These are phyloP conservation scores for Limenitis arthemis DNA, from an alignment of 2,888 invertebrate species.

Conservation along the genomic window DNA sequence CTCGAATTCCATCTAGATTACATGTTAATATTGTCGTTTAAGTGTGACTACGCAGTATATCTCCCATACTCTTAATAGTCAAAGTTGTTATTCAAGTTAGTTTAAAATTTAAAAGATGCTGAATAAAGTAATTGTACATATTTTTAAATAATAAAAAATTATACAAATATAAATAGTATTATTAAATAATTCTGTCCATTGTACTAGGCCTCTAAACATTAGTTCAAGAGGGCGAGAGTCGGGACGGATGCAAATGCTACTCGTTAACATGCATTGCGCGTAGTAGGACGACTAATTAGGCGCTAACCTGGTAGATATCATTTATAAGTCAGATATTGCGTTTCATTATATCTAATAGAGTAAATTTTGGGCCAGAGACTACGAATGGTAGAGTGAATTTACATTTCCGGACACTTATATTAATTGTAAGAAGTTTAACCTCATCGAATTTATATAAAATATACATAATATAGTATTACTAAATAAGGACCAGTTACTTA, in stretches of 20 bases:
- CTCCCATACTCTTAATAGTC: no score
- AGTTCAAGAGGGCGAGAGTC: conserved; percentile 21
- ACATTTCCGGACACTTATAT: not conserved
- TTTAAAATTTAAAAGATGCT: no score
- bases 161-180: not conserved
- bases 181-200: not conserved
- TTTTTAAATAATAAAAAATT: not conserved
- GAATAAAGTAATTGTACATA: no score
- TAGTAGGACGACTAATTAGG: conserved; percentile 65
- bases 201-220: conserved; percentile 15
- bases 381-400: not conserved
- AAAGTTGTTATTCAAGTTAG: no score
- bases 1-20: no score
- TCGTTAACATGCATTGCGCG: conserved; percentile 68
- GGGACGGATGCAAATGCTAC: conserved; percentile 62
- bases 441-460: no score
- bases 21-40: no score
- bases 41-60: no score
- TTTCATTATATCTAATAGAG: not conserved
- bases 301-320: conserved; percentile 46
- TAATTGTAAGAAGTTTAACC: no score
- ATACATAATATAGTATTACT: no score
- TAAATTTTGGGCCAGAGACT: not conserved
- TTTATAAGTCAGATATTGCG: conserved; percentile 36
- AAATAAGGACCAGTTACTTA: no score